Percentiles rank a stretch among this genome's conserved stretches.
These are phyloP conservation scores for Hemibagrus guttatus DNA, from an alignment of 2,797 vertebrate species.

Conservation along the genomic window DNA sequence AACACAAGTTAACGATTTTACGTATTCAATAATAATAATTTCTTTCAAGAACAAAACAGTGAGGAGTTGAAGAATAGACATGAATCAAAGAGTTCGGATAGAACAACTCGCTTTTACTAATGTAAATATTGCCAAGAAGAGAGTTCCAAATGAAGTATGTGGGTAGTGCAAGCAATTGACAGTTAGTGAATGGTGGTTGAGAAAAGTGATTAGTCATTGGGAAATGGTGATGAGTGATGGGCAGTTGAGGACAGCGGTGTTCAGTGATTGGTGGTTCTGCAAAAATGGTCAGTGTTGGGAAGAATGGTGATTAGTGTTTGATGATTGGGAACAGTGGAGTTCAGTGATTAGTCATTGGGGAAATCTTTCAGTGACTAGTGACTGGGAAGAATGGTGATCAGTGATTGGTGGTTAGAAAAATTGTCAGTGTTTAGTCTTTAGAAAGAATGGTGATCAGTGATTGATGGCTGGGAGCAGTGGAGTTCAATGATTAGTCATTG, in stretches of 20 bases:
- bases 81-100: not conserved
- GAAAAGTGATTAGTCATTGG: too few species aligned
- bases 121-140: too few species aligned
- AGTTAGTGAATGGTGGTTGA: too few species aligned
- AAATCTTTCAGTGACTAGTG: slow-evolving; percentile 35
- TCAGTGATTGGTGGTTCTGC: slow-evolving; percentile 35
- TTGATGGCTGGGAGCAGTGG: not conserved
- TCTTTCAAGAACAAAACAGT: not conserved
- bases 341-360: not conserved
- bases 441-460: not conserved
- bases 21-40: not conserved
- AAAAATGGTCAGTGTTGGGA: too few species aligned
- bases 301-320: not conserved
- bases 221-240: not conserved
- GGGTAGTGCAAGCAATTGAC: too few species aligned
- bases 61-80: not conserved
- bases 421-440: not conserved
- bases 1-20: too few species aligned
- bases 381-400: not conserved
- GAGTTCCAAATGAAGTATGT: too few species aligned
- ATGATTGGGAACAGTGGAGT: not conserved
- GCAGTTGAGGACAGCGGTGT: slow-evolving; percentile 47
- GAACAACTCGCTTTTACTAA: too few species aligned
- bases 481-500: not conserved
- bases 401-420: not conserved